Conservation (phyloP, 2,797 vertebrate species). For the Phoxinus dragarum region DNA sequence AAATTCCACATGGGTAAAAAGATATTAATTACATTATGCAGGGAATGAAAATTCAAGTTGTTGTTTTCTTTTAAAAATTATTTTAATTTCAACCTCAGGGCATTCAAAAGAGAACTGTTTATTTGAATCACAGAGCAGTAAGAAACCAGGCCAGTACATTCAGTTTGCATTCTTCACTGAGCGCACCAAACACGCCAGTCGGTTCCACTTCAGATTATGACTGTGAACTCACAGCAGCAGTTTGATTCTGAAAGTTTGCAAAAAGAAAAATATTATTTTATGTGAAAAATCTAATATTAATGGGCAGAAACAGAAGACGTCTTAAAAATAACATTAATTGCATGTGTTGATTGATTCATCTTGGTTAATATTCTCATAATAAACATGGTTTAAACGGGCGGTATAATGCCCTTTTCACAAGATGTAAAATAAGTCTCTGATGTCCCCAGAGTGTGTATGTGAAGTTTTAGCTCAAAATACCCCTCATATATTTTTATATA, state of each 20-base stretch:
- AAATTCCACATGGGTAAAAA: constrained; percentile 85
- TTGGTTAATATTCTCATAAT: background rate
- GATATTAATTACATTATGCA: constrained; percentile 84
- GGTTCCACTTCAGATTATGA: constrained; percentile 13
- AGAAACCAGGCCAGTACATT: constrained; percentile 63
- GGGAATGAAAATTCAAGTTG: constrained; percentile 77
- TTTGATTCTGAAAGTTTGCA: background rate
- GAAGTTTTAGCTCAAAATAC: too few relatives aligned
- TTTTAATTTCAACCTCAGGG: constrained; percentile 78
- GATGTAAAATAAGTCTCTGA: too few relatives aligned
- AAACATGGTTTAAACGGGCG: background rate
- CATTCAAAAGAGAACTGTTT: constrained; percentile 73
- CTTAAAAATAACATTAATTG: background rate
- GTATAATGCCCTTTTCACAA: too few relatives aligned
- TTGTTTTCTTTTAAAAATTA: constrained; percentile 62
- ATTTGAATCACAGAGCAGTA: constrained; percentile 67
- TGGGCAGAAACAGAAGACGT: background rate
- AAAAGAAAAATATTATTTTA: background rate
- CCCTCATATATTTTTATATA: too few relatives aligned
- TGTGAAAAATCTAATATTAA: background rate
- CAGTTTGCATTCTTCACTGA: constrained; percentile 37
- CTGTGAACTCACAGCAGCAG: constrained; percentile 23
- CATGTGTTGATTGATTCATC: background rate
- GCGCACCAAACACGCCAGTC: constrained; percentile 11
- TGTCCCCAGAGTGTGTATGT: too few relatives aligned